A percentile compares a stretch with the other conserved stretches of the same genome.
These are phyloP conservation scores for Drosophila novamexicana DNA, from an alignment of 1,140 invertebrate genomes.

Conservation along the genomic window DNA sequence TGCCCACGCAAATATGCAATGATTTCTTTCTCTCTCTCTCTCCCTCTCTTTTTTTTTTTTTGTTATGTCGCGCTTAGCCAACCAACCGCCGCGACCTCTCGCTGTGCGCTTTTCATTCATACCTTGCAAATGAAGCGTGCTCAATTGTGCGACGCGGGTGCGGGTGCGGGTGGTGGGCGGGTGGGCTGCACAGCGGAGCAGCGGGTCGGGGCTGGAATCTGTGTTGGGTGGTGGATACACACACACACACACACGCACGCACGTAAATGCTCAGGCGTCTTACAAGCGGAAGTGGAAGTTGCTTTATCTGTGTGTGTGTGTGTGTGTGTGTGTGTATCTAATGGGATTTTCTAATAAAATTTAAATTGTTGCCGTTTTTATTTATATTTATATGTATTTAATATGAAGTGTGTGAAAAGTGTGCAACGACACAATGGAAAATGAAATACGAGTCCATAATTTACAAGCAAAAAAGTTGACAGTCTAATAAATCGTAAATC, in stretches of 20 bases:
- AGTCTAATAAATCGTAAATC: conserved; percentile 5
- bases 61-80: conserved; percentile 5
- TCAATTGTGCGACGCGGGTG: conserved; percentile 48
- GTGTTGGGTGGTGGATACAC: conserved; percentile 55
- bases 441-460: conserved; percentile 55
- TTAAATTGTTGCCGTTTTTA: conserved; percentile 69
- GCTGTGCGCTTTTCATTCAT: conserved; percentile 63
- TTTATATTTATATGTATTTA: conserved; percentile 51
- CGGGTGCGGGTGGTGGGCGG: conserved; percentile 15
- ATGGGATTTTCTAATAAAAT: conserved; percentile 82
- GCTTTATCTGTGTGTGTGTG: conserved; percentile 27
- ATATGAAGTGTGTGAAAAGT: conserved; percentile 48
- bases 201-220: conserved; percentile 35
- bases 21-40: conserved; percentile 52
- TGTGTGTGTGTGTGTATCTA: conserved; percentile 70
- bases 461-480: conserved; percentile 10
- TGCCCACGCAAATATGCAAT: conserved; percentile 81
- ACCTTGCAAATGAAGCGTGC: conserved; percentile 66
- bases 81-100: neutral
- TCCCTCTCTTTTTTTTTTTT: neutral
- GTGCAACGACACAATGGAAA: conserved; percentile 11
- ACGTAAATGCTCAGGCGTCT: conserved; percentile 40
- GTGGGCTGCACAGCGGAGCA: conserved; percentile 9
- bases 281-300: conserved; percentile 69
- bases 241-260: conserved; percentile 23